phyloP scores from a whole-genome alignment of 2,113 vertebrate species.

The Spilogale gracilis region DNA sequence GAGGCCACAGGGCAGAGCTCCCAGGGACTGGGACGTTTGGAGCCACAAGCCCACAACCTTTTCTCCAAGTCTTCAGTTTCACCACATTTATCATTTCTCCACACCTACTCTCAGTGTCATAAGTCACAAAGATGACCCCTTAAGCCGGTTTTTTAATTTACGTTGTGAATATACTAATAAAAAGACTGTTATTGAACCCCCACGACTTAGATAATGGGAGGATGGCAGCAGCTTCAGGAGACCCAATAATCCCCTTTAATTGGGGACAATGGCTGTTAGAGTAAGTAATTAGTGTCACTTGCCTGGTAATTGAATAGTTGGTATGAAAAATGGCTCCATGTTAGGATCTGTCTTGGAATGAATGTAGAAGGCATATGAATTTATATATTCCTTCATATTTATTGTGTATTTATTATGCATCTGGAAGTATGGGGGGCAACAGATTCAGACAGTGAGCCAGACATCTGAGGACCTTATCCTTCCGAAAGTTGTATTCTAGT shows the following conservation, averaged over 20 bases:
- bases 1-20: background rate
- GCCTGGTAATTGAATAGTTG: constrained; percentile 49
- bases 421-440: background rate
- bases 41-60: background rate
- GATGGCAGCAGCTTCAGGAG: background rate
- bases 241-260: constrained; percentile 60
- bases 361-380: background rate
- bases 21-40: background rate
- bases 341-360: background rate
- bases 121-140: background rate
- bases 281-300: constrained; percentile 51
- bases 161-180: constrained; percentile 48
- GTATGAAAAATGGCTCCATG: constrained; percentile 47
- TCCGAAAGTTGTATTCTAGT: too few relatives aligned
- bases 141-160: constrained; percentile 60
- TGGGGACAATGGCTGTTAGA: constrained; percentile 62
- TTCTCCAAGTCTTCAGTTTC: background rate
- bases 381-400: background rate
- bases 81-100: background rate
- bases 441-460: background rate
- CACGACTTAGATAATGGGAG: background rate
- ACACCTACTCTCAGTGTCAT: background rate
- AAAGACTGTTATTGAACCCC: constrained; percentile 43
- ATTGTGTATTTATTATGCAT: background rate
- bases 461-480: background rate